Base-by-base conservation (phyloP, 2,888 invertebrate species). In the Stenurella melanura region DNA sequence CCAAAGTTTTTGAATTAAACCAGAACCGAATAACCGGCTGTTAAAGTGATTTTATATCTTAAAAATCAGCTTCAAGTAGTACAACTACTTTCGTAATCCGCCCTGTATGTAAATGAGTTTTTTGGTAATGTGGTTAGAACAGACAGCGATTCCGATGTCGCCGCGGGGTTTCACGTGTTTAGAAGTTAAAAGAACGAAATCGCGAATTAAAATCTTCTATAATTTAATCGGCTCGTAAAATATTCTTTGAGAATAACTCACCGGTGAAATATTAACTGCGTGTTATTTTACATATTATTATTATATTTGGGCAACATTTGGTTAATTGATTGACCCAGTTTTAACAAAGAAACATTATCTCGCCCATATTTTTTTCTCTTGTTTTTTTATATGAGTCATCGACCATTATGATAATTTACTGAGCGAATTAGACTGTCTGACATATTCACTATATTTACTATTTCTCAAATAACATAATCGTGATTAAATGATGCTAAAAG, bases 81-180 rank as follows among this genome's bases (percentile, higher is more conserved):
- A 21, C 42, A 54, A 50, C 26, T n/a, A n/a, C 15, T 26, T 42
- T 67, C 2, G 15, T 1, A 7, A 19, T 54, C 67, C 54, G 19
- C 67, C 67, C 67, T 67, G 54, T 72, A 72, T 72, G 72, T n/a
- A 72, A 72, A 72, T 72, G 9, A 72, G 72, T 72, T 63, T 72
- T 67, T 72, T 61, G 26, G 54, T 54, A 63, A 34, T 42, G 34
- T 30, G 42, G 50, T 54, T 50, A 61, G 21, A 72, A 54, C 71
- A 63, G 60, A 63, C 63, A 42, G 60, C 60, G 70, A 60, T 21
- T 70, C 72, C 17, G 11, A 17, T 38, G 54, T 54, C 56, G 68
- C 74, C 74, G 68, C 67, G 54, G 68, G 74, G 74, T 68, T 67
- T 69, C 74, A 74, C 61, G 74, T 74, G 74, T 74, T 74, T 19